Base-by-base conservation (phyloP, 2,888 invertebrate genomes). In the Eupithecia insigniata region DNA sequence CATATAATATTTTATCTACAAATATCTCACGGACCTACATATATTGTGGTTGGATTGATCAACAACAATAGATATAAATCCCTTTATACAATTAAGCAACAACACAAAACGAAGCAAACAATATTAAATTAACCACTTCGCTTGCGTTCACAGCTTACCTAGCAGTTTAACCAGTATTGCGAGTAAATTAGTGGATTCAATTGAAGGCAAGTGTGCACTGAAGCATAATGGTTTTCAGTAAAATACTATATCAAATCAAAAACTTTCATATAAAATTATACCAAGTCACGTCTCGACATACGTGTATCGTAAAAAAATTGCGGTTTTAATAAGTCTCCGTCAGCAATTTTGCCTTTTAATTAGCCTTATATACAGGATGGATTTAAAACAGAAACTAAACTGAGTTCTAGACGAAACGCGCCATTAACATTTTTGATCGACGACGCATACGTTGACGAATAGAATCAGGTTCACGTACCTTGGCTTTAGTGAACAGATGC, bases 141-240 rank as follows among this genome's bases (percentile, higher is more conserved):
- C 26, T 55, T 55, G 55, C 14, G 12, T 55, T 26, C 26, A 51
- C 8, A 55, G 55, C 12, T 0, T 22, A 55, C 12, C 1, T 55
- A 55, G 26, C 55, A 55, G 55, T 55, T 26, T 14, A 14, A 26
- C 26, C 12, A 26, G 55, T 26, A 14, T 55, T 55, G 55, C 55
- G 12, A 55, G 55, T 26, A 14, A 55, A 55, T 55, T 55, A 55
- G 55, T 26, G 22, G 26, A 55, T 55, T 55, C 55, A 55, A 55
- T 55, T 26, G 26, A 55, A 55, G 55, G 55, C 55, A 12, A 12
- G 5, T 1, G 14, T 51, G 4, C 14, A 55, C 55, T 26, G 55
- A 55, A 55, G 55, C 22, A 26, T 5, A 26, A 1, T 14, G 2
- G 12, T 14, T 1, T 26, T 26, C 5, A 55, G 43, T 18, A n/a